These are phyloP conservation scores for Cuniculus paca DNA, from an alignment of 2,797 vertebrate species.

Conservation along the genomic window DNA sequence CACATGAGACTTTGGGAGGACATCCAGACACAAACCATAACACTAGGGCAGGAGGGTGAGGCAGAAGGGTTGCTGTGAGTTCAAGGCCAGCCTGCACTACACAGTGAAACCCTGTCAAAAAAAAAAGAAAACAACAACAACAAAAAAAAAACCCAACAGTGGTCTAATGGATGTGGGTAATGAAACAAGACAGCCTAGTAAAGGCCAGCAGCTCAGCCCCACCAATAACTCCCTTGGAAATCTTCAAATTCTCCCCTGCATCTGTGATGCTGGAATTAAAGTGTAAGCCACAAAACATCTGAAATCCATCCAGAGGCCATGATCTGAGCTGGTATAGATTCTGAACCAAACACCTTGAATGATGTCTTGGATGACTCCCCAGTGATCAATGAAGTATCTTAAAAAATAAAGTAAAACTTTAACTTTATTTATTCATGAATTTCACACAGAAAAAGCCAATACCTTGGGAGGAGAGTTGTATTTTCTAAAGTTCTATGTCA, in stretches of 20 bases:
- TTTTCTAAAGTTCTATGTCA: neutral
- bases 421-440: conserved; percentile 37
- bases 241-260: neutral
- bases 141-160: neutral
- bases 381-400: neutral
- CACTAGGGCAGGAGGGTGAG: neutral
- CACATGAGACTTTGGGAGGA: neutral
- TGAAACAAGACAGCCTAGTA: neutral
- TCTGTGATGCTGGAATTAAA: neutral
- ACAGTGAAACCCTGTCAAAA: neutral
- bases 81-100: neutral
- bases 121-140: no score
- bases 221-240: neutral
- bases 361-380: neutral
- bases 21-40: neutral
- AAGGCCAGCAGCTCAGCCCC: neutral
- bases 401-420: conserved; percentile 1
- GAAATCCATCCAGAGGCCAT: neutral
- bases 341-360: neutral
- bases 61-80: neutral
- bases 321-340: neutral
- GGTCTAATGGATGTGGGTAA: neutral
- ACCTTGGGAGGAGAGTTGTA: neutral
- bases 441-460: neutral
- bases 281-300: neutral